Percentiles rank a stretch among this genome's conserved stretches.
phyloP scores from a whole-genome alignment of 2,797 vertebrate genomes.

The Myotis vivesi region DNA sequence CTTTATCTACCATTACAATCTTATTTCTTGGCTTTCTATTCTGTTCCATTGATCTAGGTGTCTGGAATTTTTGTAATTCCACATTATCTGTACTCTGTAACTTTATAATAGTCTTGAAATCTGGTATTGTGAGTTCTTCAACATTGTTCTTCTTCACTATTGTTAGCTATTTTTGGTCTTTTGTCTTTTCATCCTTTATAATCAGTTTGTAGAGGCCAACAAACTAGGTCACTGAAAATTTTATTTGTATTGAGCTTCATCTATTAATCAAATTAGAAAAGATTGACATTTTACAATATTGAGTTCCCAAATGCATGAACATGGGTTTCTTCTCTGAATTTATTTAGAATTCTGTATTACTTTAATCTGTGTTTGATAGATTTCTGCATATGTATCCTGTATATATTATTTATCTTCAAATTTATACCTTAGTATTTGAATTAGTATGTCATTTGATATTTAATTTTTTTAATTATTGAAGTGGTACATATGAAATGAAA shows the following conservation, averaged over 20 bases:
- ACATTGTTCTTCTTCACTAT: neutral
- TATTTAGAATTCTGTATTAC: neutral
- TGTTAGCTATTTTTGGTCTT: neutral
- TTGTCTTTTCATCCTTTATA: neutral
- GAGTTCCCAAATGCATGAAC: neutral
- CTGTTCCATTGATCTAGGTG: neutral
- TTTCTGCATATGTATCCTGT: neutral
- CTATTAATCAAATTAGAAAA: neutral
- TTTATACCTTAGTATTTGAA: neutral
- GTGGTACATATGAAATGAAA: neutral
- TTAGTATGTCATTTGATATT: neutral
- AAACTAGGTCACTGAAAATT: neutral
- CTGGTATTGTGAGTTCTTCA: neutral
- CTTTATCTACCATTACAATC: neutral
- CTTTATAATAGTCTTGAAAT: neutral
- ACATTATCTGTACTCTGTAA: neutral
- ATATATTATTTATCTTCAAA: neutral
- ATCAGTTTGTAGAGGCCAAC: neutral
- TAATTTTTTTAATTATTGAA: neutral
- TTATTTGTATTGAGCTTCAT: neutral
- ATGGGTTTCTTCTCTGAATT: neutral
- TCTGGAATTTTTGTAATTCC: neutral
- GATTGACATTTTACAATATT: neutral
- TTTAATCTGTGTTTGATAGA: neutral
- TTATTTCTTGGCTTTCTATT: neutral